Base-by-base conservation (phyloP, 2,113 vertebrate species). In the Delphinus delphis region DNA sequence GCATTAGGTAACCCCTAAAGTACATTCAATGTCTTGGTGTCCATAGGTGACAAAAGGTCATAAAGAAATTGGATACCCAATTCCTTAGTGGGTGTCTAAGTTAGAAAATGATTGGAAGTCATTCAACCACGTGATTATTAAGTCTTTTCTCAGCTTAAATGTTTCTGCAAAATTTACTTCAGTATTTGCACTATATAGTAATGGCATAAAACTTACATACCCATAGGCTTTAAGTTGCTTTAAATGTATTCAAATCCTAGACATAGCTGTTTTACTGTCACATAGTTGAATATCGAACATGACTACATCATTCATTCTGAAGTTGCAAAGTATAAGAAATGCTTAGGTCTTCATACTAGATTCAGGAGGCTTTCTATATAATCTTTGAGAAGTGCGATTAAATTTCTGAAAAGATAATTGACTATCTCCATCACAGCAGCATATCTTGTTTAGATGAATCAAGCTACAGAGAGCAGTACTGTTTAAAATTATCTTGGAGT, bases 391-490 rank as follows among this genome's bases (percentile, higher is more conserved):
- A 97, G 53, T 93, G 68, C 8, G 23, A 87, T 97, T 88, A 83
- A 50, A 60, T 91, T 93, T 93, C 76, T 88, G 47, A 65, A 93
- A 96, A 90, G 76, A 83, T 90, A 83, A 93, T 91, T 94, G 79
- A 81, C 85, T 93, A 76, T 25, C 4, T 90, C 73, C 60, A 93
- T 90, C 67, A 90, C 70, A 90, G 68, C 21, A 82, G 12, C 25
- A 5, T 70, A 90, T 82, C 67, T 90, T 62, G 67, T 90, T 97
- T 90, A 82, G 79, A 90, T 70, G 73, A 92, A 81, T 53, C 36
- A 89, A 85, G 50, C 33, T 74, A 63, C 68, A 89, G 26, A 80
- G 33, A 85, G 17, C 23, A 76, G 47, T 60, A 60, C 55, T 74
- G 36, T 89, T 80, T 96, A 73, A 96, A 96, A 94, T 91, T 83